Conservation (phyloP, 2,797 vertebrate species). For the Danio tinwini region DNA sequence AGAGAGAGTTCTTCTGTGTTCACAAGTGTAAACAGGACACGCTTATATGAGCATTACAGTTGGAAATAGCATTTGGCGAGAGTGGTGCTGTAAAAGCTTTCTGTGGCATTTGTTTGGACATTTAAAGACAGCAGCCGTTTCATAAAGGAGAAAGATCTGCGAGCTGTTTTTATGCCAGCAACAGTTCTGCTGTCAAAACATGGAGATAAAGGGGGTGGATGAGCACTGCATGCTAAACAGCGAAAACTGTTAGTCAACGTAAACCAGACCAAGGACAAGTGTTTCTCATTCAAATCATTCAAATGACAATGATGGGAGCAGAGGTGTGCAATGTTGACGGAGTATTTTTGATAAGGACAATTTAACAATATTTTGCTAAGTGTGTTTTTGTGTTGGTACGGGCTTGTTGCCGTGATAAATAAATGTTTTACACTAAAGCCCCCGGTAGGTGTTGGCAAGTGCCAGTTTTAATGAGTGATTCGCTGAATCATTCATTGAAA, state of each 20-base stretch:
- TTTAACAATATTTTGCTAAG: too few species aligned
- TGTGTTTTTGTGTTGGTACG: too few species aligned
- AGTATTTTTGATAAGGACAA: too few species aligned
- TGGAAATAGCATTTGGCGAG: conserved; percentile 10
- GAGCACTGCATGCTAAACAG: neutral
- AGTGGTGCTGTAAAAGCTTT: conserved; percentile 5
- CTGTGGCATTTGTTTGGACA: conserved; percentile 19
- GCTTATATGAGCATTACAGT: neutral
- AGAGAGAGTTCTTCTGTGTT: neutral
- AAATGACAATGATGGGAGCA: neutral
- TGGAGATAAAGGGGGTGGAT: conserved; percentile 18
- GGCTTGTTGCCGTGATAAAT: too few species aligned
- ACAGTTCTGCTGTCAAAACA: conserved; percentile 22
- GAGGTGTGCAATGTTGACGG: too few species aligned
- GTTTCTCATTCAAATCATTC: neutral
- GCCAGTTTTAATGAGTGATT: too few species aligned
- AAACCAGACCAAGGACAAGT: neutral
- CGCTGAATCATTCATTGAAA: too few species aligned
- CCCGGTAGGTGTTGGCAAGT: too few species aligned
- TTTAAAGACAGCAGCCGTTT: conserved; percentile 28
- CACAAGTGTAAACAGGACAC: neutral
- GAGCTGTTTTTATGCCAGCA: conserved; percentile 22
- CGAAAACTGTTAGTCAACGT: conserved; percentile 3
- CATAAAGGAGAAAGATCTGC: conserved; percentile 18
- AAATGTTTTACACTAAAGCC: too few species aligned